phyloP scores from a whole-genome alignment of 2,888 invertebrate genomes.

The Digitonthophagus gazella region DNA sequence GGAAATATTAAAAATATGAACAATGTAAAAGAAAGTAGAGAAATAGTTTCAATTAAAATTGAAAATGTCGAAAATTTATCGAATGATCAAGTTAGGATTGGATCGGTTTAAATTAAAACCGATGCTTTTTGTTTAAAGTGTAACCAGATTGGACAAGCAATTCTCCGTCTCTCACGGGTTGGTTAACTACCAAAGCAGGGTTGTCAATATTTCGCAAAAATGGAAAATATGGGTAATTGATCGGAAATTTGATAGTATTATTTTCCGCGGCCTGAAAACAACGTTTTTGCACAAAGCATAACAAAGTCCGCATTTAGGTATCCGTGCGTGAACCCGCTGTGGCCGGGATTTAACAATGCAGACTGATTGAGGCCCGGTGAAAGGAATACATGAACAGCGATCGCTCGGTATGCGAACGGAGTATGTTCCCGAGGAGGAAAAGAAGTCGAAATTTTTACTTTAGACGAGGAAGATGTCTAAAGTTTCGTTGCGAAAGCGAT shows the following conservation, averaged over 20 bases:
- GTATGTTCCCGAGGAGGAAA: slow-evolving; percentile 19
- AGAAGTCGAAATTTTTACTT: not conserved
- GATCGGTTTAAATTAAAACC: no score
- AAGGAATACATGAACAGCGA: not conserved
- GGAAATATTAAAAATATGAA: no score
- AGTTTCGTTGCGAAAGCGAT: not conserved
- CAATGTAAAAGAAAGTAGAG: no score
- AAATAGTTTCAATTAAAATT: no score
- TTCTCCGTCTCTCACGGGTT: no score
- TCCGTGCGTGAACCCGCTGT: not conserved
- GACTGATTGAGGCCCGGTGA: not conserved
- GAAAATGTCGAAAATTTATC: no score
- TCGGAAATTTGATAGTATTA: not conserved
- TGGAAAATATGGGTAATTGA: not conserved
- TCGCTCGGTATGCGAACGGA: not conserved
- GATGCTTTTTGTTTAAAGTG: no score
- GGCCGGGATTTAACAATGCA: not conserved
- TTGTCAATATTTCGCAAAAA: not conserved
- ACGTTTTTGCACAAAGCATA: not conserved
- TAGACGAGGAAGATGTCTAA: not conserved
- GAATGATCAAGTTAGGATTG: no score
- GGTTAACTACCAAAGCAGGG: not conserved
- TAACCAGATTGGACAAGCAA: no score
- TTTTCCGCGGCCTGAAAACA: not conserved
- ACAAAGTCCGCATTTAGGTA: not conserved